Percentiles rank a stretch among this genome's conserved stretches.
These are phyloP conservation scores for Nephrotoma flavescens DNA, from an alignment of 2,888 invertebrate species.

Conservation along the genomic window DNA sequence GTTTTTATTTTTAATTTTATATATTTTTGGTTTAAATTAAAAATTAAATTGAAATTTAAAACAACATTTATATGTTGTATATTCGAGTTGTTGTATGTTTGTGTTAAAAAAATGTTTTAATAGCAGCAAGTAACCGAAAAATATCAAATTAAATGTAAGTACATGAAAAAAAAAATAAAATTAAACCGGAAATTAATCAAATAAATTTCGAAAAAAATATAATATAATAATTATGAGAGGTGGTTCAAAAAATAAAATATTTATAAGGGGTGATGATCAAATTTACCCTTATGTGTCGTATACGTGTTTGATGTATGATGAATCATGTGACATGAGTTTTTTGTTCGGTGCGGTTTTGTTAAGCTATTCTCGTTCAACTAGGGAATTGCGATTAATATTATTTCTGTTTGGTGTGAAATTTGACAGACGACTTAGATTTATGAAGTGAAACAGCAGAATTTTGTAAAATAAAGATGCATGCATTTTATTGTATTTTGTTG, in stretches of 20 bases:
- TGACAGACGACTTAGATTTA: background rate
- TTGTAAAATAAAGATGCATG: too few relatives aligned
- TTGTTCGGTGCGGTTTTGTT: background rate
- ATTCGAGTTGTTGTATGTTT: background rate
- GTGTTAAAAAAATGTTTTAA: background rate
- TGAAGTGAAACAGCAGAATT: background rate
- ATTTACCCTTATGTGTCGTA: background rate
- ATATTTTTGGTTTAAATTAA: background rate
- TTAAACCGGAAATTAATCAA: background rate
- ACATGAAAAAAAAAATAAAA: background rate
- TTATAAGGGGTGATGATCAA: background rate
- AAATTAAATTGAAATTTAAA: background rate
- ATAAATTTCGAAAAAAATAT: background rate
- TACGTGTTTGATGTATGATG: background rate
- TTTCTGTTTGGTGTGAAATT: background rate
- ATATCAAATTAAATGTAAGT: background rate
- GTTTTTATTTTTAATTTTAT: background rate
- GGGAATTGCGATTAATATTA: background rate
- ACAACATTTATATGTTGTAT: background rate
- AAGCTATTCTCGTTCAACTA: background rate
- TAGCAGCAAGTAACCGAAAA: background rate
- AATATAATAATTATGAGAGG: background rate
- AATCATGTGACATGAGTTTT: background rate
- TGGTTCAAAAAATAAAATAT: background rate
- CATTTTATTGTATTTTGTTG: too few relatives aligned